Evolutionary conservation across 2,888 invertebrate species (phyloP).

Genomic region (Gastracanthus pulcherrimus): DNA sequence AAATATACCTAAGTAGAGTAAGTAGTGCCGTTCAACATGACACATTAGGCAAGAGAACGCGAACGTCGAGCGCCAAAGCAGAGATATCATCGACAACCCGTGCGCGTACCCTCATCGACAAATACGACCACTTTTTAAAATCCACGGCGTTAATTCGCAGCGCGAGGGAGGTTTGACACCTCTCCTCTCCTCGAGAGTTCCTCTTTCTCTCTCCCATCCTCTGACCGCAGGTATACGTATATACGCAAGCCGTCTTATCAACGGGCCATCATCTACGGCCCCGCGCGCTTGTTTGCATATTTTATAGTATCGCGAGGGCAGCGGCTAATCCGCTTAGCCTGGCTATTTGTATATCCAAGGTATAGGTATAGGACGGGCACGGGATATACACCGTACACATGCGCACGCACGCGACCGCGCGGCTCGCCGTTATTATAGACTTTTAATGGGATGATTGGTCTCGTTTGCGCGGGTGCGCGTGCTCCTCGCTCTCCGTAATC

Average conservation of each 20-base stretch:
- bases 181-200: neutral
- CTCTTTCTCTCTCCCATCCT: too few species aligned
- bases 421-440: slow-evolving; percentile 33
- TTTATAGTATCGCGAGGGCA: slow-evolving; percentile 42
- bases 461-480: slow-evolving; percentile 12
- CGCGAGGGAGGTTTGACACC: neutral
- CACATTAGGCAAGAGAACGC: too few species aligned
- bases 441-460: slow-evolving; percentile 54
- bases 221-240: too few species aligned
- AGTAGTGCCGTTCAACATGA: too few species aligned
- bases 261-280: slow-evolving; percentile 33
- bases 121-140: too few species aligned
- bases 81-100: too few species aligned
- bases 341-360: slow-evolving; percentile 42
- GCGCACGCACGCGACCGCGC: neutral
- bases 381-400: neutral
- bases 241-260: slow-evolving; percentile 45
- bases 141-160: too few species aligned
- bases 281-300: slow-evolving; percentile 53
- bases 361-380: neutral
- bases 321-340: slow-evolving; percentile 48
- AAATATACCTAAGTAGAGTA: too few species aligned
- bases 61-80: too few species aligned
- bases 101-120: too few species aligned
- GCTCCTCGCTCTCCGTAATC: slow-evolving; percentile 17